Evolutionary conservation across 2,888 invertebrate genomes (phyloP), one percentile per base, ranked within the genome.

Genomic region (Limnephilus rhombicus): DNA sequence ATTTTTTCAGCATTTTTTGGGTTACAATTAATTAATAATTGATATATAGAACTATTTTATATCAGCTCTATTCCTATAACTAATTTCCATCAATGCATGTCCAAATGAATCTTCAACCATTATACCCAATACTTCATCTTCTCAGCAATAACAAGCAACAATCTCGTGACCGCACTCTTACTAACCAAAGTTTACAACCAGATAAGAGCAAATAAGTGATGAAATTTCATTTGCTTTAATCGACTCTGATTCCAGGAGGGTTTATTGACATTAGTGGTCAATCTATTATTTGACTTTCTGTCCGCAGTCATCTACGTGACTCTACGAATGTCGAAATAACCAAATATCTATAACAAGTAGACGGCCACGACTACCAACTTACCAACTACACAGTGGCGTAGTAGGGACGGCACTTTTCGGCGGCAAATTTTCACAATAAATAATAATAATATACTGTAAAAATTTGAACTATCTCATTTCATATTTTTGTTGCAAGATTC

Each of bases 221-320:
- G 86, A 86, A 92, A 92, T 90, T 92, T 92, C 90, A 92, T 92
- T 92, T 92, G 85, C 80, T 24, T 41, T 90, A 92, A 92, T 92
- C 90, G 90, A 86, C 80, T 45, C 53, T 90, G 92, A 90, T 86
- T 90, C 90, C 80, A 31, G 18, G 85, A 29, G 85, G 87, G 92
- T 92, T 92, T 92, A 92, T 90, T 92, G 92, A 92, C 92, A 92
- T 90, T 92, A 90, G 92, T 80, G 92, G 92, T 92, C 80, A 34
- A 80, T 41, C 31, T 80, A 90, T 85, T 92, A 85, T 92, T 90
- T 90, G 87, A 86, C 81, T 81, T 82, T 80, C 87, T 89, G 89
- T 91, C 81, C 85, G 89, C 90, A 80, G 81, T 41, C 49, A 53
- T 37, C 29, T 41, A 92, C 92, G 92, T 92, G 92, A 92, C 90